Evolutionary conservation across 2,888 invertebrate species (phyloP).

Genomic region (Lamellibrachia columna): DNA sequence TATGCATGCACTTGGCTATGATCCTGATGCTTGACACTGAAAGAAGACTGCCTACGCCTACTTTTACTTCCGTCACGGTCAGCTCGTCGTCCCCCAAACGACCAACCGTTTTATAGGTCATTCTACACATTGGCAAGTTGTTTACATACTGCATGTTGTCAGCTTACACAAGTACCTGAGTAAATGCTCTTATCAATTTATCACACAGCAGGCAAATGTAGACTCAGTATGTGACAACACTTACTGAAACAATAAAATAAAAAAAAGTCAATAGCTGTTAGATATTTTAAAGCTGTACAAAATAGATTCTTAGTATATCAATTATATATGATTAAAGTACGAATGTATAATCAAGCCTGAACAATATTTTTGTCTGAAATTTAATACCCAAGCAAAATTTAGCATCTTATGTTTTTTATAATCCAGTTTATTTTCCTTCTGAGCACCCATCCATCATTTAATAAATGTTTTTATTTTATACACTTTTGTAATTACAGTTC

Average conservation of each 20-base stretch:
- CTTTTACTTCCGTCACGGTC: not conserved
- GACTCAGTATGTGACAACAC: not conserved
- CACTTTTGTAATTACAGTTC: no score
- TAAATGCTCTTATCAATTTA: not conserved
- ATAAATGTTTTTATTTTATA: no score
- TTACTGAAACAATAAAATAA: not conserved
- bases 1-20: not conserved
- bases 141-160: not conserved
- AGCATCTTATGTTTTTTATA: no score
- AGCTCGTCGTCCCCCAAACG: not conserved
- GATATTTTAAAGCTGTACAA: not conserved
- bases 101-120: not conserved
- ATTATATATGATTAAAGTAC: no score
- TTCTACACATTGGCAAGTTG: not conserved
- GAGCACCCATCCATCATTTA: no score
- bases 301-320: no score
- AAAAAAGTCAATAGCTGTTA: not conserved
- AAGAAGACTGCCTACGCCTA: not conserved
- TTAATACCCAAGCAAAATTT: no score
- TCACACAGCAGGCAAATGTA: slow-evolving; percentile 4
- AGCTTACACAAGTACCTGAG: not conserved
- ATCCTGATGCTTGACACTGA: not conserved
- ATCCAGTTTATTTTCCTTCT: no score
- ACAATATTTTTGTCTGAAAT: no score
- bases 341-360: no score